phyloP scores from a whole-genome alignment of 2,888 invertebrate genomes.

The Sinopyrophorus schimmeli region DNA sequence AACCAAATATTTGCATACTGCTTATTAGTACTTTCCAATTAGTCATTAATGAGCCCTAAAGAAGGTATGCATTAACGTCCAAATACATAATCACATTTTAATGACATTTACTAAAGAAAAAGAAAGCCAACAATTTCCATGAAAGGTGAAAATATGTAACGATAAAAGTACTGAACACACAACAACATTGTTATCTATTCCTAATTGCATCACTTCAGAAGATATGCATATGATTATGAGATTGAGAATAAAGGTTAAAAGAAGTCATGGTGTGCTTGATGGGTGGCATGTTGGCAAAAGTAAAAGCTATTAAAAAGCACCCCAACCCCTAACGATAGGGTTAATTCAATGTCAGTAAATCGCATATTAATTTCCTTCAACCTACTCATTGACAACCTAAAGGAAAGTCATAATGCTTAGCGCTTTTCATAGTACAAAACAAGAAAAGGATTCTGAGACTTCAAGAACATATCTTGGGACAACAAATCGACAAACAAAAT shows the following conservation, averaged over 20 bases:
- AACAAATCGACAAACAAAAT: conserved; percentile 41
- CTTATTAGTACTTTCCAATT: too few species aligned
- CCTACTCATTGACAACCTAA: conserved; percentile 9
- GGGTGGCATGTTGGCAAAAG: conserved; percentile 13
- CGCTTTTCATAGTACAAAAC: conserved; percentile 4
- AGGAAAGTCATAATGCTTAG: conserved; percentile 3
- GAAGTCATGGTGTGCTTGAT: conserved; percentile 7
- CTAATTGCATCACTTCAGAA: conserved; percentile 4
- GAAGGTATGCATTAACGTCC: too few species aligned
- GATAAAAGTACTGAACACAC: neutral
- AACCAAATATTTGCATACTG: too few species aligned
- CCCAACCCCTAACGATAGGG: conserved; percentile 18
- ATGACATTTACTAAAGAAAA: too few species aligned
- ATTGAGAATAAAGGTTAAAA: conserved; percentile 14
- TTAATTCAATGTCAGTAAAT: conserved; percentile 31
- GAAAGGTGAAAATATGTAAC: neutral
- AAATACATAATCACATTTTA: too few species aligned
- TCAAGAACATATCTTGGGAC: conserved; percentile 37
- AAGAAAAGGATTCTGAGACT: conserved; percentile 2
- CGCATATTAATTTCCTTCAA: conserved; percentile 21
- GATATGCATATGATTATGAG: neutral
- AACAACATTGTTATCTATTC: conserved; percentile 1
- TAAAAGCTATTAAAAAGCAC: conserved; percentile 16
- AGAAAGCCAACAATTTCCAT: too few species aligned
- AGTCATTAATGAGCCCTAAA: too few species aligned